These are phyloP conservation scores for Leptinotarsa haldemani DNA, from an alignment of 2,888 invertebrate species.

Conservation along the genomic window DNA sequence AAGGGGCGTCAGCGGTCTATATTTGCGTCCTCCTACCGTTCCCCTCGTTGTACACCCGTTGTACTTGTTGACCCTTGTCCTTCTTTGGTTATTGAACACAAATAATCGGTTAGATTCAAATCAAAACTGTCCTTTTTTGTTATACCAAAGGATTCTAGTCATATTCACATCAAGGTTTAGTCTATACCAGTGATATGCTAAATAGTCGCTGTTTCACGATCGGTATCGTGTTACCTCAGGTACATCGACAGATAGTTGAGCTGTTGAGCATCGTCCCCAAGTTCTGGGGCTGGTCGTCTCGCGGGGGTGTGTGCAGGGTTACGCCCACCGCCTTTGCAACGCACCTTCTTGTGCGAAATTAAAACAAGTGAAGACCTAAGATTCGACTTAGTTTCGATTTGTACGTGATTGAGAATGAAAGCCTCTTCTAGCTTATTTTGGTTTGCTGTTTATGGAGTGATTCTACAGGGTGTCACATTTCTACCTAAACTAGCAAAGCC, in stretches of 20 bases:
- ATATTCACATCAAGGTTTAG: background rate
- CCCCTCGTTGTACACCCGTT: slow-evolving; percentile 45
- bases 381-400: slow-evolving; percentile 12
- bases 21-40: slow-evolving; percentile 58
- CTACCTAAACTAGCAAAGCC: too few species aligned
- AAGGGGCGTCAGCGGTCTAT: slow-evolving; percentile 63
- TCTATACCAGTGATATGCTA: background rate
- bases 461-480: too few species aligned
- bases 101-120: background rate
- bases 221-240: slow-evolving; percentile 12
- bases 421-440: too few species aligned
- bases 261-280: slow-evolving; percentile 34
- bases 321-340: slow-evolving; percentile 63
- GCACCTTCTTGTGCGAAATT: slow-evolving; percentile 48
- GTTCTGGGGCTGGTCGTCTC: slow-evolving; percentile 61
- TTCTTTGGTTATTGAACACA: slow-evolving; percentile 35
- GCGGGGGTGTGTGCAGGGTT: slow-evolving; percentile 63
- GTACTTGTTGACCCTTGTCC: slow-evolving; percentile 44
- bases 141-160: background rate
- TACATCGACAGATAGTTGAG: slow-evolving; percentile 28
- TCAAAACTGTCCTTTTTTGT: background rate
- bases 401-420: background rate
- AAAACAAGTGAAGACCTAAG: slow-evolving; percentile 24
- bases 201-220: background rate
- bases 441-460: too few species aligned